These are phyloP conservation scores for Habrosyne pyritoides DNA, from an alignment of 2,888 invertebrate genomes.

Conservation along the genomic window DNA sequence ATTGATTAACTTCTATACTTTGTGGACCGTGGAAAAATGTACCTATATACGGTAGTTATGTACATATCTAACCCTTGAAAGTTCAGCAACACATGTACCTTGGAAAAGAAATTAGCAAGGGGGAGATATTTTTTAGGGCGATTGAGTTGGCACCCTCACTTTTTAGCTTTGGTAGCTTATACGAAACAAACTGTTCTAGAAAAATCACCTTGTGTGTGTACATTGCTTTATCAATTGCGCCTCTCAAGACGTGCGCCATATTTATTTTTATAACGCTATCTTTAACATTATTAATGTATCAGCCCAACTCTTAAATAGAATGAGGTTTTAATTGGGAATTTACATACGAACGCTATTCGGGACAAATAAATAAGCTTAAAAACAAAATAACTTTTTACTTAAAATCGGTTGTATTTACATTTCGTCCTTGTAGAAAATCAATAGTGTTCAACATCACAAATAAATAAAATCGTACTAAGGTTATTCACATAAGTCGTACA, in stretches of 20 bases:
- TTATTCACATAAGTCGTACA: constrained; percentile 79
- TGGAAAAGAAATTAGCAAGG: background rate
- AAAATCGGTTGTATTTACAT: constrained; percentile 84
- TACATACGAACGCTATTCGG: constrained; percentile 25
- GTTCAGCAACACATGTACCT: background rate
- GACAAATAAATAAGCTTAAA: constrained; percentile 78
- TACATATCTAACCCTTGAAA: background rate
- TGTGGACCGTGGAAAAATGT: background rate
- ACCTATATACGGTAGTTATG: background rate
- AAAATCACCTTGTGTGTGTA: constrained; percentile 34
- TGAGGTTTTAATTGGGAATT: constrained; percentile 27
- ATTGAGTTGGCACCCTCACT: background rate
- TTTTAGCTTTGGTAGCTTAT: background rate
- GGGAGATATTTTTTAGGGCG: background rate
- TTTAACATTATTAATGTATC: constrained; percentile 34
- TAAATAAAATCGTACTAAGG: constrained; percentile 83
- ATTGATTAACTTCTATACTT: no score
- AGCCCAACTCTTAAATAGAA: constrained; percentile 16
- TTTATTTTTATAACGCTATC: constrained; percentile 55
- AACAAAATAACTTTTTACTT: constrained; percentile 83
- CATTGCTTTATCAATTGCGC: constrained; percentile 38
- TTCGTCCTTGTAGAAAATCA: constrained; percentile 83
- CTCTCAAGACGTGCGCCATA: constrained; percentile 41
- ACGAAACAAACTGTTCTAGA: background rate
- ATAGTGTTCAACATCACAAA: constrained; percentile 83